These are phyloP conservation scores for Rhabdomys dilectus DNA, from an alignment of 2,113 vertebrate species.

Conservation along the genomic window DNA sequence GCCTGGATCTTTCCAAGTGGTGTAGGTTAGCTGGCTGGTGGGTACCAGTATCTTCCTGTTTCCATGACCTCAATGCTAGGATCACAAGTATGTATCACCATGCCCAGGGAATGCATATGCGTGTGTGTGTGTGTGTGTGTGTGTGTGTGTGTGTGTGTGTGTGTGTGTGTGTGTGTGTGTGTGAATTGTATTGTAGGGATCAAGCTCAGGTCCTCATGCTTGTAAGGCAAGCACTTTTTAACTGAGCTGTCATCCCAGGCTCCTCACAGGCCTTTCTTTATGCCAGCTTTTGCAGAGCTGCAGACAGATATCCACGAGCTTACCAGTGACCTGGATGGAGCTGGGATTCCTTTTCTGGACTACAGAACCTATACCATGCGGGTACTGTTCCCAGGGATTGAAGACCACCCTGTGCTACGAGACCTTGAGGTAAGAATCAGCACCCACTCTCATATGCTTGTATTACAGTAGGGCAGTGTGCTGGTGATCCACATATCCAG, in stretches of 20 bases:
- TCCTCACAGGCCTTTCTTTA: constrained; percentile 11
- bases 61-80: too few relatives aligned
- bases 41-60: too few relatives aligned
- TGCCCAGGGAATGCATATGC: neutral
- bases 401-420: constrained; percentile 97
- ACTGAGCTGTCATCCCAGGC: neutral
- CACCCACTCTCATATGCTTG: rapidly evolving
- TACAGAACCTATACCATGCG: constrained; percentile 98
- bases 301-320: constrained; percentile 98
- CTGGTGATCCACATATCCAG: neutral
- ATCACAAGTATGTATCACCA: neutral
- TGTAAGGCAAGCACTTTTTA: neutral
- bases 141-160: too few relatives aligned
- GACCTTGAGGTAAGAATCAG: constrained; percentile 93
- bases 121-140: too few relatives aligned
- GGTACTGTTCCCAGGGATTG: constrained; percentile 98
- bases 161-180: too few relatives aligned
- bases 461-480: neutral
- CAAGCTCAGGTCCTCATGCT: neutral
- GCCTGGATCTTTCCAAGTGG: neutral
- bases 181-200: neutral
- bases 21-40: neutral
- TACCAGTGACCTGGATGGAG: constrained; percentile 97
- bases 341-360: constrained; percentile 97
- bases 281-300: constrained; percentile 96